phyloP scores from a whole-genome alignment of 2,113 vertebrate species.

The Coturnix japonica region DNA sequence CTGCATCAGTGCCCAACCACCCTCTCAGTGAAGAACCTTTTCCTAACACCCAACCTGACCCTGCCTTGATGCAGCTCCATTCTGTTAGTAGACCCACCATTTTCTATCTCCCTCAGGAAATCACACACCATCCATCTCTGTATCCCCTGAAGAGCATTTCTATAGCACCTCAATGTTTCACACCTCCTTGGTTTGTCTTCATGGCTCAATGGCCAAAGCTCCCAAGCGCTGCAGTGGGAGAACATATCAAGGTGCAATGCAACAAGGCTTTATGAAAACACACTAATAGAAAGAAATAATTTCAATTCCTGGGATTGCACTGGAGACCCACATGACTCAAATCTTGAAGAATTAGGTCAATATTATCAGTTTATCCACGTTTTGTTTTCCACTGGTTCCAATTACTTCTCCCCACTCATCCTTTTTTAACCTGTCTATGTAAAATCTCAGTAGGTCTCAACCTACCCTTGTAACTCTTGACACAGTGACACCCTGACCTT shows the following conservation, averaged over 20 bases:
- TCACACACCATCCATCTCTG: not conserved
- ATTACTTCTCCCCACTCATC: not conserved
- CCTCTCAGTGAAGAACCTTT: not conserved
- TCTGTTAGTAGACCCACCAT: accelerated
- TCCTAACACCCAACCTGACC: not conserved
- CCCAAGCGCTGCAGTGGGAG: accelerated
- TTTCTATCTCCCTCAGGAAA: not conserved
- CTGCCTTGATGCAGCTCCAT: not conserved
- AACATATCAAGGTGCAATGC: accelerated
- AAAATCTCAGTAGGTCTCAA: not conserved
- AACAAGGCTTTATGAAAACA: not conserved
- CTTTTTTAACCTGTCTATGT: not conserved
- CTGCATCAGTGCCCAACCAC: not conserved
- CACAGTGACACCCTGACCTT: not conserved
- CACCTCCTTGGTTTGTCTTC: not conserved
- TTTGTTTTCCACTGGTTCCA: not conserved
- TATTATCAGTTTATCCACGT: not conserved
- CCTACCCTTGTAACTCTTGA: not conserved
- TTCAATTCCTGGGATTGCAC: not conserved
- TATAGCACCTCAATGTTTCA: not conserved
- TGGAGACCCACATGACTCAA: not conserved
- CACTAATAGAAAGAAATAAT: not conserved
- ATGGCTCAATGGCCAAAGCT: not conserved
- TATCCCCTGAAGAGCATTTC: not conserved
- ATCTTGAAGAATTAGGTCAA: not conserved